Evolutionary conservation across 1,140 invertebrate species (phyloP).

Genomic region (Saccostrea cuccullata): DNA sequence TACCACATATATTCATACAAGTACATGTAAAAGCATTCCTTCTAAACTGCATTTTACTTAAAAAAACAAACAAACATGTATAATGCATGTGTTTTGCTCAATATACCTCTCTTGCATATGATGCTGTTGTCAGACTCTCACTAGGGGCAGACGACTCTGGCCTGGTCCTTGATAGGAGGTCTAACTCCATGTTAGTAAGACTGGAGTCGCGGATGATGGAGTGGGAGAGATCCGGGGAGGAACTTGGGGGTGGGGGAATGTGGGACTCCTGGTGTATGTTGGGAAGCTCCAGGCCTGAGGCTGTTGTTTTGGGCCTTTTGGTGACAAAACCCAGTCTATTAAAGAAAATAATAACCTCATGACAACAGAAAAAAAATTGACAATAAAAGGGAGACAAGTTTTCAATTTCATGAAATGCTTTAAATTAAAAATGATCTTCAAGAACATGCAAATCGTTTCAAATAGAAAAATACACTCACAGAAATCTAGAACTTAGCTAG

Average conservation of each 20-base stretch:
- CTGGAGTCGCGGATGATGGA: constrained; percentile 28
- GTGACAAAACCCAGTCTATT: constrained; percentile 21
- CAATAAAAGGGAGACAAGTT: no score
- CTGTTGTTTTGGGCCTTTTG: constrained; percentile 28
- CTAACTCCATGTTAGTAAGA: constrained; percentile 60
- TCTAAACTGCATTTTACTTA: no score
- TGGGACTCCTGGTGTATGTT: constrained; percentile 23
- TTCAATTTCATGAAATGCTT: no score
- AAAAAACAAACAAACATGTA: no score
- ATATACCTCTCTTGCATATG: constrained; percentile 41
- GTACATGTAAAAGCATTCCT: no score
- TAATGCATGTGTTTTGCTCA: neutral
- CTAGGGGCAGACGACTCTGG: constrained; percentile 62
- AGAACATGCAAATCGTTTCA: no score
- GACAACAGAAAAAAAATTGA: no score
- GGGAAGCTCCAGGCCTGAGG: neutral
- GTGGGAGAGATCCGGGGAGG: constrained; percentile 60
- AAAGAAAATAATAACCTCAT: neutral
- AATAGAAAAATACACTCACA: no score
- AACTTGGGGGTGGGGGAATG: constrained; percentile 58
- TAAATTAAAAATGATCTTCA: no score
- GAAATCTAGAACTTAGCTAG: no score
- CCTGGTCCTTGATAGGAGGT: constrained; percentile 58
- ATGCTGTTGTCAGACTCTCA: constrained; percentile 48
- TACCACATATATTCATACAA: no score